phyloP scores from a whole-genome alignment of 2,888 invertebrate genomes.

The Agonopterix heracliana region DNA sequence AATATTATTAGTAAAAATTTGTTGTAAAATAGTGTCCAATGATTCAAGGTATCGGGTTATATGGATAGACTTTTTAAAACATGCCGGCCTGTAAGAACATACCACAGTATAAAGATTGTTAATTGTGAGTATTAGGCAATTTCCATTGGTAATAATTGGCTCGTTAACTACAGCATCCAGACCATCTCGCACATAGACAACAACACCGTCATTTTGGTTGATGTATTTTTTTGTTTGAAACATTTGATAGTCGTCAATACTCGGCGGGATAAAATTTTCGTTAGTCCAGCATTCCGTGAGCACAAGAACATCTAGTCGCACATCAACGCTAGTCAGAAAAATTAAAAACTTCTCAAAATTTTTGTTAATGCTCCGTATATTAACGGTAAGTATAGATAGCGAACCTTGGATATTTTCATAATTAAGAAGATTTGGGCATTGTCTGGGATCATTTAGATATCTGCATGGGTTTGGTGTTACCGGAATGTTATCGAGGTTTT shows the following conservation, averaged over 20 bases:
- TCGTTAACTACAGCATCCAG: background rate
- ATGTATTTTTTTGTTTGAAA: background rate
- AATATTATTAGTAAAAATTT: background rate
- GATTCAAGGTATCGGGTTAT: background rate
- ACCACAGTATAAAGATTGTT: background rate
- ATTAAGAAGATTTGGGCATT: background rate
- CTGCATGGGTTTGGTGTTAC: no score
- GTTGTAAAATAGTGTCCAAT: background rate
- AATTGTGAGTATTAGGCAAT: background rate
- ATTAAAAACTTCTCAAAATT: no score
- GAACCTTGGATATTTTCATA: background rate
- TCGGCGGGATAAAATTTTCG: background rate
- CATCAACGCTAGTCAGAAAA: background rate
- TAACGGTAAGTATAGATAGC: background rate
- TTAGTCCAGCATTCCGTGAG: background rate
- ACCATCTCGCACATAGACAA: background rate
- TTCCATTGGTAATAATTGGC: background rate
- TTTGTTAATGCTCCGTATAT: background rate
- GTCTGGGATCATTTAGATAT: background rate
- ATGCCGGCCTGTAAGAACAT: background rate
- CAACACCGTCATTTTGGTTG: slow-evolving; percentile 1
- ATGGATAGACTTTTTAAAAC: background rate
- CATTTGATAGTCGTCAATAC: background rate
- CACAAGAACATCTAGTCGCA: background rate
- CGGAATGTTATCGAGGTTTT: background rate